Evolutionary conservation across 2,888 invertebrate species (phyloP).

Genomic region (Drosophila antonietae): DNA sequence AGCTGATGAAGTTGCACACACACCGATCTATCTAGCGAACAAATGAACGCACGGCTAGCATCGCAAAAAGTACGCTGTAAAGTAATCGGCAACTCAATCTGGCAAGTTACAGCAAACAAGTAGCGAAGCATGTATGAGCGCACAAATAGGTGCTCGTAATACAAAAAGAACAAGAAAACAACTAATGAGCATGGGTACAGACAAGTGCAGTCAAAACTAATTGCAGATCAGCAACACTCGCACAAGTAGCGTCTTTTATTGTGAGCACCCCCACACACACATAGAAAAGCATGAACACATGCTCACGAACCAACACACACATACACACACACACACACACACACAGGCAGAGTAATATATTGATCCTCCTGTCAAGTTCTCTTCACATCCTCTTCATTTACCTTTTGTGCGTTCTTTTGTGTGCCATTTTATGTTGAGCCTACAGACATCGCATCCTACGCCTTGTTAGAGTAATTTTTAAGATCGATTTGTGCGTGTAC

Average conservation of each 20-base stretch:
- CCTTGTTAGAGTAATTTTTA: constrained; percentile 25
- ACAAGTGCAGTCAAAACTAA: constrained; percentile 25
- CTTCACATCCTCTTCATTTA: constrained; percentile 53
- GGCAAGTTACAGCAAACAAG: constrained; percentile 1
- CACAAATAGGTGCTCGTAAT: constrained; percentile 7
- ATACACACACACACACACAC: no score
- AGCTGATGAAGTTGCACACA: constrained; percentile 65
- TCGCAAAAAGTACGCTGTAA: constrained; percentile 15
- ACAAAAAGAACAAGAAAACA: constrained; percentile 12
- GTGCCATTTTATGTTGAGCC: constrained; percentile 9
- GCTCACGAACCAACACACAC: neutral
- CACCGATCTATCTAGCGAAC: neutral
- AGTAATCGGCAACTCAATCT: neutral
- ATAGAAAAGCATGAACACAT: neutral
- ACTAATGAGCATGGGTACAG: constrained; percentile 2
- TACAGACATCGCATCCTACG: constrained; percentile 24
- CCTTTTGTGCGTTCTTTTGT: constrained; percentile 20
- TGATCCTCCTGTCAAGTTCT: constrained; percentile 24
- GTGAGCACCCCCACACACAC: neutral
- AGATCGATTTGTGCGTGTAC: neutral
- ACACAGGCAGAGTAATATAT: neutral
- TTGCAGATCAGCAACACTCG: constrained; percentile 27
- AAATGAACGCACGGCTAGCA: constrained; percentile 16
- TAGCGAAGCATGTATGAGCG: neutral
- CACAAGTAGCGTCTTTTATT: constrained; percentile 13